Conservation (phyloP, 2,113 vertebrate genomes). For the Festucalex cinctus region DNA sequence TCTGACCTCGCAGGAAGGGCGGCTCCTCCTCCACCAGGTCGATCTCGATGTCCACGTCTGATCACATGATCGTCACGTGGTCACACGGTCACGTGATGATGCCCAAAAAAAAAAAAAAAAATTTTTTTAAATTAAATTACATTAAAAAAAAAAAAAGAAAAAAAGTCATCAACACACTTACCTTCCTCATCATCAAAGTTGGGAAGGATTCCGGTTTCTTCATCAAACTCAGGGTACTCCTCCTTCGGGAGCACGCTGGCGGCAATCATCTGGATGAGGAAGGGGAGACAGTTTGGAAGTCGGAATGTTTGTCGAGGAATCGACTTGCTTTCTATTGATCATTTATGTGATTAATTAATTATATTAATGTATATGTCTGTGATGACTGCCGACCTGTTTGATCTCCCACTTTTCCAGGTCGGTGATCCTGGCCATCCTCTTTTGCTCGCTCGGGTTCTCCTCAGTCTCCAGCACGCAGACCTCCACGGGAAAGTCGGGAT, state of each 20-base stretch:
- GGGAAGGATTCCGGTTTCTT: conserved; percentile 96
- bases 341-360: no score
- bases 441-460: conserved; percentile 84
- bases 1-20: conserved; percentile 93
- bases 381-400: conserved; percentile 81
- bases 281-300: background rate
- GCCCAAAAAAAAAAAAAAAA: background rate
- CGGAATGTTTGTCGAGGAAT: no score
- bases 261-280: conserved; percentile 88
- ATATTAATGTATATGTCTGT: background rate
- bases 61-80: background rate
- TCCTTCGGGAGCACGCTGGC: conserved; percentile 97
- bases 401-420: conserved; percentile 99
- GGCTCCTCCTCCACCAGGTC: conserved; percentile 97
- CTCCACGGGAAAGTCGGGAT: conserved; percentile 88
- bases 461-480: conserved; percentile 89
- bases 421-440: conserved; percentile 93
- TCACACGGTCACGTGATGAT: no score
- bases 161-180: conserved; percentile 39
- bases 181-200: conserved; percentile 98
- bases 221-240: conserved; percentile 97
- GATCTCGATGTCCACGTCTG: conserved; percentile 96
- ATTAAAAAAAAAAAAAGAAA: background rate
- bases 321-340: no score
- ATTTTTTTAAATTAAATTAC: no score